A percentile compares a stretch with the other conserved stretches of the same genome.
Conservation (phyloP, 2,888 invertebrate genomes). For the Dexiosoma caninum region DNA sequence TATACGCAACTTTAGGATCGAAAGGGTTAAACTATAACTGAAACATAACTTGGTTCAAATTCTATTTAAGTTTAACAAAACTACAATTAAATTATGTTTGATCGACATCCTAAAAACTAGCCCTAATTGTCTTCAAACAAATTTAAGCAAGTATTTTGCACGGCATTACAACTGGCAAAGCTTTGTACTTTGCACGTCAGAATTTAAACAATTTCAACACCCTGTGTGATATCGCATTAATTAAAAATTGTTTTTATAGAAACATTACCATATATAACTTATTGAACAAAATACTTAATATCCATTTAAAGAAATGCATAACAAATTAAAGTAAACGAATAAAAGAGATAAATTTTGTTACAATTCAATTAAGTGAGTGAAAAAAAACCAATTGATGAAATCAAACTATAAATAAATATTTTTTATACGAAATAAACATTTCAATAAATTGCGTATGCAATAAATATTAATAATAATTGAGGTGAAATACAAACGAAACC, state of each 20-base stretch:
- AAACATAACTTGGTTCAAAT: too few relatives aligned
- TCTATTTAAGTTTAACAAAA: too few relatives aligned
- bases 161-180: too few relatives aligned
- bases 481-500: not conserved
- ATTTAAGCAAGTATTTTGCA: too few relatives aligned
- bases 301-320: not conserved
- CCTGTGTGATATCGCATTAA: too few relatives aligned
- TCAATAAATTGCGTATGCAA: constrained; percentile 1
- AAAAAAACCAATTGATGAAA: constrained; percentile 15
- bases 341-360: not conserved
- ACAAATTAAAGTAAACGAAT: not conserved
- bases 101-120: too few relatives aligned
- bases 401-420: constrained; percentile 40
- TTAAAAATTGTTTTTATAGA: not conserved
- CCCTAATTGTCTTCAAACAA: too few relatives aligned
- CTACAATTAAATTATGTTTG: too few relatives aligned
- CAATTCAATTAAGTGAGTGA: not conserved
- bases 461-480: constrained; percentile 8
- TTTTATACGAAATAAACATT: constrained; percentile 21
- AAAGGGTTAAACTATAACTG: too few relatives aligned
- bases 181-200: too few relatives aligned
- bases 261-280: not conserved
- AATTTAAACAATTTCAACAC: too few relatives aligned
- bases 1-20: too few relatives aligned
- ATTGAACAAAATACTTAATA: not conserved